phyloP scores from a whole-genome alignment of 2,113 vertebrate genomes.

The Atlantisia rogersi region DNA sequence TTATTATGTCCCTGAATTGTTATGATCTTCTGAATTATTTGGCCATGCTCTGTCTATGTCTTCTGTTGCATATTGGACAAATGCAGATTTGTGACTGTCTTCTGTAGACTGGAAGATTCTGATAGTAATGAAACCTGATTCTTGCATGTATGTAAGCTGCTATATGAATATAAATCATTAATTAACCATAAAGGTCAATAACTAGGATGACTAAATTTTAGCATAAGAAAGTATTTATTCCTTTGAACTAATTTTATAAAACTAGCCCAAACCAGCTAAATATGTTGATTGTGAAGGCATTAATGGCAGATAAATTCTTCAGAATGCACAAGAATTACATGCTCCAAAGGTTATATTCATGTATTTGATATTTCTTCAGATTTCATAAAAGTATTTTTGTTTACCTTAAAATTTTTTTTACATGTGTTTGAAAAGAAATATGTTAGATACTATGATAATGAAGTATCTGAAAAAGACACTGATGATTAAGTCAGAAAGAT shows the following conservation, averaged over 20 bases:
- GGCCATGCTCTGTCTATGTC: not conserved
- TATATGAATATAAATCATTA: not conserved
- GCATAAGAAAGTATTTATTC: not conserved
- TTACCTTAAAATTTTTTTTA: not conserved
- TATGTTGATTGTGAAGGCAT: not conserved
- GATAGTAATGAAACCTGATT: accelerated
- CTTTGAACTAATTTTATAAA: not conserved
- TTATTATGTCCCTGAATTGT: not conserved
- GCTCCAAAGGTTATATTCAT: not conserved
- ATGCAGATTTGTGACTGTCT: not conserved
- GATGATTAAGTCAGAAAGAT: not conserved
- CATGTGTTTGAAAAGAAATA: accelerated
- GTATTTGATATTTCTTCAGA: not conserved
- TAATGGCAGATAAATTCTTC: not conserved
- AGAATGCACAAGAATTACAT: not conserved
- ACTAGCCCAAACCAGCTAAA: not conserved
- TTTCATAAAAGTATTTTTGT: not conserved
- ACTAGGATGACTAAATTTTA: not conserved
- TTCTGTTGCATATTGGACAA: not conserved
- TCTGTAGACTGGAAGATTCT: not conserved
- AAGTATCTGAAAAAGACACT: not conserved
- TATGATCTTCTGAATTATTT: not conserved
- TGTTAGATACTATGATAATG: not conserved
- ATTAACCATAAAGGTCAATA: accelerated
- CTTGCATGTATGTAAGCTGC: not conserved